A percentile compares a stretch with the other conserved stretches of the same genome.
phyloP scores from a whole-genome alignment of 2,113 vertebrate species.

The Psittacula cyanocephala region DNA sequence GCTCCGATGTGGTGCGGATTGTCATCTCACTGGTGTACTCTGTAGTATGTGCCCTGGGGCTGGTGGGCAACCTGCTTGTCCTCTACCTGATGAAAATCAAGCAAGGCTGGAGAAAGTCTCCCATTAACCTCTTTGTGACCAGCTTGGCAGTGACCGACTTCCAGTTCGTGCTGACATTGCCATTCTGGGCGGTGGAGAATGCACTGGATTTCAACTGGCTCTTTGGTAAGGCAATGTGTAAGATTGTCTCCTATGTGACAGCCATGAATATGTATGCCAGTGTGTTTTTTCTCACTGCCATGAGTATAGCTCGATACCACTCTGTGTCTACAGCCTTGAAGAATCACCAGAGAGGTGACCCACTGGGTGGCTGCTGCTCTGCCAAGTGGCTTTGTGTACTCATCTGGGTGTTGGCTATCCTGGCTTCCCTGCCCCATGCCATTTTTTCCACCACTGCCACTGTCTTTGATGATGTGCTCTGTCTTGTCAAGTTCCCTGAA shows the following conservation, averaged over 20 bases:
- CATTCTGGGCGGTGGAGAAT: conserved; percentile 96
- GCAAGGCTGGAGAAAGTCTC: conserved; percentile 91
- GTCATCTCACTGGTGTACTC: conserved; percentile 89
- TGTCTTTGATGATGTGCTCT: conserved; percentile 87
- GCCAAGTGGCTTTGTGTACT: conserved; percentile 79
- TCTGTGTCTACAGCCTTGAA: conserved; percentile 89
- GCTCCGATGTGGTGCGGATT: conserved; percentile 79
- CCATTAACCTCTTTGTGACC: conserved; percentile 93
- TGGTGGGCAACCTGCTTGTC: conserved; percentile 91
- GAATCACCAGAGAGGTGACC: conserved; percentile 61
- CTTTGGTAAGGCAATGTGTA: conserved; percentile 94
- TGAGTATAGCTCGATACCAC: conserved; percentile 91
- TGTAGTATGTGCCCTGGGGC: conserved; percentile 89
- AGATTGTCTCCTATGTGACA: conserved; percentile 90
- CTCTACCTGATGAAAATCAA: conserved; percentile 92
- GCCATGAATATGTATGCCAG: conserved; percentile 98
- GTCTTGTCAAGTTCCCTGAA: conserved; percentile 90
- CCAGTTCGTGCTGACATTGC: conserved; percentile 93
- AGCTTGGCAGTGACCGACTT: conserved; percentile 93
- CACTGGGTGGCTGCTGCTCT: conserved; percentile 60
- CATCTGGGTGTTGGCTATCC: conserved; percentile 84
- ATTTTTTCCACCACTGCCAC: conserved; percentile 90
- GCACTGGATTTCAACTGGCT: conserved; percentile 94
- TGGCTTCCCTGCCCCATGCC: conserved; percentile 87
- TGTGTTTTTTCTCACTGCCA: conserved; percentile 97